Conservation (phyloP, 2,113 vertebrate genomes). For the Phylloscopus trochilus region DNA sequence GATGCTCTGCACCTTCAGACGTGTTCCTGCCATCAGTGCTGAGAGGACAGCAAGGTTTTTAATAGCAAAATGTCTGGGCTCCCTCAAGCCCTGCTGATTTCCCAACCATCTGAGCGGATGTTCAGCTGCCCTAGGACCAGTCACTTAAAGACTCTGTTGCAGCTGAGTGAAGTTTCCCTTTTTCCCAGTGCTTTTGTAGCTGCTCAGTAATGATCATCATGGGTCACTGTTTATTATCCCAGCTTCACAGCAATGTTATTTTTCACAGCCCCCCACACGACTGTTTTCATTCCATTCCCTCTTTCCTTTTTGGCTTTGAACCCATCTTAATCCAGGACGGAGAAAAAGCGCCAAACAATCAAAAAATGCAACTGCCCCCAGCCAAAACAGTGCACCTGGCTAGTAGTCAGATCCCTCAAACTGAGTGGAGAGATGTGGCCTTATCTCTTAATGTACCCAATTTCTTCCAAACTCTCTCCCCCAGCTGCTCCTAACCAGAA, state of each 20-base stretch:
- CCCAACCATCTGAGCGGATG: neutral
- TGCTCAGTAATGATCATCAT: neutral
- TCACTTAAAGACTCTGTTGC: neutral
- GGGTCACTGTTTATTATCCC: conserved; percentile 51
- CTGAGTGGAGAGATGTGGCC: neutral
- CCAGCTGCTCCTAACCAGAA: neutral
- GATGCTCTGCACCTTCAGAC: neutral
- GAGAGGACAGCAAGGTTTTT: neutral
- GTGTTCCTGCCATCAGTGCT: neutral
- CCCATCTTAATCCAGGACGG: neutral
- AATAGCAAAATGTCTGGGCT: neutral
- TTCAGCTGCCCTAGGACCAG: neutral
- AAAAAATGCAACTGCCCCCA: accelerated
- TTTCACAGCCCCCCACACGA: neutral
- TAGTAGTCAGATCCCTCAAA: neutral
- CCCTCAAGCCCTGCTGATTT: neutral
- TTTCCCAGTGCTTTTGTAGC: conserved; percentile 5
- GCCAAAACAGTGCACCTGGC: neutral
- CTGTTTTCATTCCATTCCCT: conserved; percentile 47
- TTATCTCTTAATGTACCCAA: neutral
- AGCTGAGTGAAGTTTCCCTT: neutral
- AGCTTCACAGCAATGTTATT: conserved; percentile 25
- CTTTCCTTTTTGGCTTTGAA: neutral
- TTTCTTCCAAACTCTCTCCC: neutral
- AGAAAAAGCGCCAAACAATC: neutral